Evolutionary conservation across 2,113 vertebrate species (phyloP).

Genomic region (Coptodon bakossiorum): DNA sequence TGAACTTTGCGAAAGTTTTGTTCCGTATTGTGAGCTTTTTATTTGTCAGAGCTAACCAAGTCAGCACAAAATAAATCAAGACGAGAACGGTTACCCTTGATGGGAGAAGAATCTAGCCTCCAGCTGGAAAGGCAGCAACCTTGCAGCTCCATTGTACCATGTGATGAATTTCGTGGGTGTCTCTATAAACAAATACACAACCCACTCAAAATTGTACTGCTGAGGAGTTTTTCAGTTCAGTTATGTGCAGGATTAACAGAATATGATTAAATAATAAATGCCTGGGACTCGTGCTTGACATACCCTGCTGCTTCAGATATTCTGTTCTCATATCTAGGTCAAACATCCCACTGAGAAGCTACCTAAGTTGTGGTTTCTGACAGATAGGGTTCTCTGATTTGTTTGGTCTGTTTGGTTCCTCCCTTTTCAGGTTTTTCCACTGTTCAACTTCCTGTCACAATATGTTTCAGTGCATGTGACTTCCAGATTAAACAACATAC

Average conservation of each 20-base stretch:
- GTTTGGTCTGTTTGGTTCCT: background rate
- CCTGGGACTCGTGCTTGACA: background rate
- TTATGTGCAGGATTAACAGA: constrained; percentile 2
- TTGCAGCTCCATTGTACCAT: background rate
- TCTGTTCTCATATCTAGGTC: constrained; percentile 29
- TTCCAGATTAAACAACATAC: background rate
- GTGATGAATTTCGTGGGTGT: background rate
- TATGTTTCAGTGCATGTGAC: background rate
- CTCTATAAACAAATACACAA: background rate
- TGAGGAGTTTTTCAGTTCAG: background rate
- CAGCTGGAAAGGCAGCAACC: background rate
- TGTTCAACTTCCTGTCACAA: background rate
- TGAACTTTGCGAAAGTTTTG: background rate
- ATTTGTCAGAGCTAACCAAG: background rate
- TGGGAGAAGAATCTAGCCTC: background rate
- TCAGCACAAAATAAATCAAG: constrained; percentile 1
- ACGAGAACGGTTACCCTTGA: background rate
- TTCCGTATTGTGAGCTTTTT: background rate
- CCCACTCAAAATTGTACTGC: background rate
- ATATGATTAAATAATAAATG: background rate
- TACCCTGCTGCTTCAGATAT: background rate
- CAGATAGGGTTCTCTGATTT: constrained; percentile 12
- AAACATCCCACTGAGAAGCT: constrained; percentile 22
- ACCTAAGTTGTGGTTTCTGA: background rate
- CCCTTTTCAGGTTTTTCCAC: background rate